These are phyloP conservation scores for Todiramphus saurophagus DNA, from an alignment of 2,113 vertebrate species.

Conservation along the genomic window DNA sequence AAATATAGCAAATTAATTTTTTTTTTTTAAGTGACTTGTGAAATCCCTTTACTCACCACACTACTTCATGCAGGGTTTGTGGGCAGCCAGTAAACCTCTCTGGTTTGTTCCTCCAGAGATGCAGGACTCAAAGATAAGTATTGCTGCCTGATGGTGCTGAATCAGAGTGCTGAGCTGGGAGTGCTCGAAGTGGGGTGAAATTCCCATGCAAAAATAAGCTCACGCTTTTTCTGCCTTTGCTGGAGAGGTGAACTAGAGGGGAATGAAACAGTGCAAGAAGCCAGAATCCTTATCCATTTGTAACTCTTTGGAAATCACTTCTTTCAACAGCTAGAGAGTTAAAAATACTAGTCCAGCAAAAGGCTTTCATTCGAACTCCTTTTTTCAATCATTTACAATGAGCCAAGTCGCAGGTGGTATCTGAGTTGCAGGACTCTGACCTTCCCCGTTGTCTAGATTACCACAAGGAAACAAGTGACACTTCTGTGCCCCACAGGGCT, in stretches of 20 bases:
- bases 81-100: neutral
- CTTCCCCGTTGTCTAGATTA: neutral
- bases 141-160: neutral
- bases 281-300: neutral
- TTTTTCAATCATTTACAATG: neutral
- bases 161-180: neutral
- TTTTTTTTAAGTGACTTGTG: neutral
- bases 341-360: neutral
- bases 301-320: neutral
- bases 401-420: neutral
- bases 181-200: neutral
- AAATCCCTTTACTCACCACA: neutral
- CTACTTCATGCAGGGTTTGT: neutral
- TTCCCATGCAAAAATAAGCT: neutral
- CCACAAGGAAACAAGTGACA: neutral
- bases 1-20: neutral
- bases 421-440: neutral
- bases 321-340: neutral
- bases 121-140: neutral
- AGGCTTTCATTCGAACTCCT: neutral
- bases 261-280: neutral
- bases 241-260: neutral
- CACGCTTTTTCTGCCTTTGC: neutral
- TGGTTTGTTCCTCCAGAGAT: neutral
- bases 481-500: neutral